Percentiles rank a stretch among this genome's conserved stretches.
Conservation (phyloP, 2,888 invertebrate species). For the Lumbricus terrestris region DNA sequence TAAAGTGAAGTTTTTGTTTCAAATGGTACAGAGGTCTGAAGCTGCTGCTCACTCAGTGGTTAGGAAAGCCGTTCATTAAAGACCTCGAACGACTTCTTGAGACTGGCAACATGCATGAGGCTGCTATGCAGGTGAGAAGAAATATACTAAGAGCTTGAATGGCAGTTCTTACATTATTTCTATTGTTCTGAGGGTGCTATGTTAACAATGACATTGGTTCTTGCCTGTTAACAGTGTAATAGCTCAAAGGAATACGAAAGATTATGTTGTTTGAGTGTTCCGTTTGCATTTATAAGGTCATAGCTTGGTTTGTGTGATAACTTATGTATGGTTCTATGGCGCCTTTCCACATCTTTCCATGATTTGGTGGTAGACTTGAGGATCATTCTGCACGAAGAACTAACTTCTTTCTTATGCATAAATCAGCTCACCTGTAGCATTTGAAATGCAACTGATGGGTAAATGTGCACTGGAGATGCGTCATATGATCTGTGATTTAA, state of each 20-base stretch:
- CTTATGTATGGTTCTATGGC: too few species aligned
- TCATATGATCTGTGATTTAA: not conserved
- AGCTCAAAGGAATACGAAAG: not conserved
- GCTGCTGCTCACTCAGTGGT: conserved; percentile 50
- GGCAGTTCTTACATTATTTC: not conserved
- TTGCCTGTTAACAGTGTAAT: too few species aligned
- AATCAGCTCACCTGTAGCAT: too few species aligned
- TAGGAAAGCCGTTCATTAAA: conserved; percentile 49
- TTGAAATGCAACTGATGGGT: not conserved
- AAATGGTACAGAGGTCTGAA: conserved; percentile 48
- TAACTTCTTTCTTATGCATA: too few species aligned
- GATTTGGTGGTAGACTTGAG: too few species aligned
- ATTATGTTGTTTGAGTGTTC: not conserved
- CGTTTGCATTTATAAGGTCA: too few species aligned
- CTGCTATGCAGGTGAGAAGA: conserved; percentile 44
- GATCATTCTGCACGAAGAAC: too few species aligned
- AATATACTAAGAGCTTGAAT: not conserved
- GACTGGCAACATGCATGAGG: conserved; percentile 45
- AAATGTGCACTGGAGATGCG: conserved; percentile 38
- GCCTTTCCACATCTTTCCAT: too few species aligned
- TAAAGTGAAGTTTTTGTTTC: conserved; percentile 5
- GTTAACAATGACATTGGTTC: too few species aligned
- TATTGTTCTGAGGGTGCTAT: not conserved
- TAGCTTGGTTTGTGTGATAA: too few species aligned
- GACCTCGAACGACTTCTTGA: conserved; percentile 49